phyloP scores from a whole-genome alignment of 1,140 invertebrate genomes.

The Bathynomus jamesi region DNA sequence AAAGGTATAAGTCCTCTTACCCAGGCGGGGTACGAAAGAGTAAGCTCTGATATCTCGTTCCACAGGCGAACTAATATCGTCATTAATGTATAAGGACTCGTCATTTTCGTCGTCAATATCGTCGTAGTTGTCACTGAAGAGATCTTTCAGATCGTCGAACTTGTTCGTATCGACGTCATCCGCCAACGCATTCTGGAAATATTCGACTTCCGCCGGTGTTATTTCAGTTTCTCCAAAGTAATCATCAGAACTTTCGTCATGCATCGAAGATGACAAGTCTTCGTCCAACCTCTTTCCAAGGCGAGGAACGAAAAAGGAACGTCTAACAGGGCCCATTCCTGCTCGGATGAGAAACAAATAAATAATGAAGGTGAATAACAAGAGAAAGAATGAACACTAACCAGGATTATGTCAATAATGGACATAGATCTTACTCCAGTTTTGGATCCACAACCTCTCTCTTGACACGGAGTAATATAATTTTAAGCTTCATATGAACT shows the following conservation, averaged over 20 bases:
- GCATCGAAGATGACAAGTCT: not conserved
- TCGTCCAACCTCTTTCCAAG: not conserved
- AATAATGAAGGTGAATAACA: no score
- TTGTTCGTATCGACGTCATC: not conserved
- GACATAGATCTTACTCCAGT: no score
- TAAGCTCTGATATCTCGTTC: no score
- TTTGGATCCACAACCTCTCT: no score
- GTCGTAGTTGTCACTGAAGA: not conserved
- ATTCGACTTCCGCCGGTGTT: not conserved
- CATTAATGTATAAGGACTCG: no score
- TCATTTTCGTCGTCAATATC: not conserved
- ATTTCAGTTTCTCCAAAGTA: not conserved
- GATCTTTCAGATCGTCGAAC: not conserved
- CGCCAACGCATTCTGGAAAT: not conserved
- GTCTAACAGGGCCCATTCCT: not conserved
- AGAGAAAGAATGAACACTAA: no score
- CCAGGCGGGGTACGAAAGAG: constrained; percentile 2
- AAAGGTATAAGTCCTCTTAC: constrained; percentile 2
- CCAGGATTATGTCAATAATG: no score
- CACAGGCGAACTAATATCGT: no score
- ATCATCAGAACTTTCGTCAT: not conserved
- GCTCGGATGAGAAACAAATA: no score
- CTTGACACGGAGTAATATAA: no score
- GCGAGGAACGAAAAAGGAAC: not conserved
- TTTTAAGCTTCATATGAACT: no score